These are phyloP conservation scores for Trachelipus rathkii DNA, from an alignment of 1,140 invertebrate genomes.

Conservation along the genomic window DNA sequence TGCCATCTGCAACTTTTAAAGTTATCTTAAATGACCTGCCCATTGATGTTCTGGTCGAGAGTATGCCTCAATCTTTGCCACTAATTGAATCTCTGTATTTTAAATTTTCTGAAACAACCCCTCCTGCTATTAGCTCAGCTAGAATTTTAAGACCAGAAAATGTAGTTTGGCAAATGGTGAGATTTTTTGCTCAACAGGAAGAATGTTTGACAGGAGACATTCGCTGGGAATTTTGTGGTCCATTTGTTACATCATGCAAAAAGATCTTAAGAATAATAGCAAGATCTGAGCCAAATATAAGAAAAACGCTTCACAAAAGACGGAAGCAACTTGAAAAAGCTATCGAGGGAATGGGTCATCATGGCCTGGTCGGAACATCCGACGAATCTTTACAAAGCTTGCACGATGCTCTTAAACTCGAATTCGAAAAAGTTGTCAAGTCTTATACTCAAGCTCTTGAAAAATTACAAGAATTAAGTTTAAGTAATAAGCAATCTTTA, in stretches of 20 bases:
- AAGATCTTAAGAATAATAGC: slow-evolving; percentile 60
- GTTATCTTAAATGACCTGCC: slow-evolving; percentile 69
- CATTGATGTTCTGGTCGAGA: slow-evolving; percentile 77
- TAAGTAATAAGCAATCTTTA: slow-evolving; percentile 49
- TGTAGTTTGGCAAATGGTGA: slow-evolving; percentile 73
- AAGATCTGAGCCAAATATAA: slow-evolving; percentile 57
- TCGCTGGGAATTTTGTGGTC: slow-evolving; percentile 54
- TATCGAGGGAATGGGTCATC: slow-evolving; percentile 75
- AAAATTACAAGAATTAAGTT: slow-evolving; percentile 74
- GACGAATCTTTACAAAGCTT: slow-evolving; percentile 59
- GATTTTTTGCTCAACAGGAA: slow-evolving; percentile 67
- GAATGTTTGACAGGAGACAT: slow-evolving; percentile 49
- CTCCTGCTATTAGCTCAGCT: slow-evolving; percentile 42
- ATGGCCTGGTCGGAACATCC: slow-evolving; percentile 69
- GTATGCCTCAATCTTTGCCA: slow-evolving; percentile 76
- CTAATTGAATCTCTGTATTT: slow-evolving; percentile 79
- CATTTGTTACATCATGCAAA: slow-evolving; percentile 56
- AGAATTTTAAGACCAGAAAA: slow-evolving; percentile 64
- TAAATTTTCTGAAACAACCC: slow-evolving; percentile 58
- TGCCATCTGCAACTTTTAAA: slow-evolving; percentile 68
- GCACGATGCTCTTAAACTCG: slow-evolving; percentile 68
- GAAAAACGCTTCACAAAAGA: slow-evolving; percentile 59
- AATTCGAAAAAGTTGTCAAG: slow-evolving; percentile 75
- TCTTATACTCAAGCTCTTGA: slow-evolving; percentile 82
- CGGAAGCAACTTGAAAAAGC: slow-evolving; percentile 72